Base-by-base conservation (phyloP, 2,797 vertebrate genomes). In the Halcyon leucocephala region DNA sequence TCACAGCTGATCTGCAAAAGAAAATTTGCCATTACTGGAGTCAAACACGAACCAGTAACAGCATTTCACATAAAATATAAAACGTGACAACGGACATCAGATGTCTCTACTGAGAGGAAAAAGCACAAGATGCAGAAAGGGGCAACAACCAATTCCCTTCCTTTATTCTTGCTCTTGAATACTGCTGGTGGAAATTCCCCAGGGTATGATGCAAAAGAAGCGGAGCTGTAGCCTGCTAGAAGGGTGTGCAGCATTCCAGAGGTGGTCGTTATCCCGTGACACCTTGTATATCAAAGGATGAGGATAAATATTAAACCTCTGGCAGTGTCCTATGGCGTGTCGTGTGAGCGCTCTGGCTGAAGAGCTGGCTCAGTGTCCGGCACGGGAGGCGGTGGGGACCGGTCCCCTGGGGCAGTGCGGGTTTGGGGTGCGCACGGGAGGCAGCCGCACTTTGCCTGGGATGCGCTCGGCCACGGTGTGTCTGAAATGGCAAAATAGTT, bases 1-100 rank as follows among this genome's bases (percentile, higher is more conserved):
- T 93, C 87, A 12, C 95, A 96, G 91, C 95, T 95, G 93, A 94
- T 85, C 85, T 93, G 95, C 86, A 92, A 69, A 80, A 55, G 83
- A 28, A 73, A 78, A 94, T 95, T 97, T 96, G 94, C 90, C 39
- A 14, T 89, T 84, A 15, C 71, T 89, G 0, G 72, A 96, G 94
- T 94, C 84, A 89, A 92, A 94, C 91, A 90, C 8, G 73, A 88
- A 42, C 81, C 78, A 41, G 87, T 82, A 89, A 95, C 96, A 94
- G 90, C 94, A 16, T 95, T 91, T 85, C 93, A 84, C 86, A 33
- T 82, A 7, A 89, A 96, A 87, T 7, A 54, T 8, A 57, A 58
- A 82, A 82, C 5, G 90, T 94, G 96, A 93, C 95, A 95, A 16
- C 3, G 86, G 93, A 41, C 94, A 74, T 94, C 92, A 94, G 94